A percentile compares a stretch with the other conserved stretches of the same genome.
These are phyloP conservation scores for Meloe dianella DNA, from an alignment of 2,888 invertebrate species.

Conservation along the genomic window DNA sequence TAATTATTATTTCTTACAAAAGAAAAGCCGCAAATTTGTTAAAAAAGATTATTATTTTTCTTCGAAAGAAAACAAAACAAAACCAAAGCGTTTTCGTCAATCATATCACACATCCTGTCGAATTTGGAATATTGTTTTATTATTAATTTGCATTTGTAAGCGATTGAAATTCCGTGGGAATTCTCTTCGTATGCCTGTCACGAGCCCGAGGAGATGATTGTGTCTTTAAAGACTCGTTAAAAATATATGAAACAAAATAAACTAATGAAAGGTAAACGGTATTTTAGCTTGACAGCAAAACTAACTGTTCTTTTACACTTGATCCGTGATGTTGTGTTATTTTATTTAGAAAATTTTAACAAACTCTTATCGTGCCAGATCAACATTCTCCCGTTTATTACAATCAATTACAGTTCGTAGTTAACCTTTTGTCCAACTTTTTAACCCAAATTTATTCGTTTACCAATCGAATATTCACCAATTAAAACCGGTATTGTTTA, in stretches of 20 bases:
- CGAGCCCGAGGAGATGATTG: neutral
- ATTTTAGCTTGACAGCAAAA: neutral
- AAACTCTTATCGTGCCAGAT: neutral
- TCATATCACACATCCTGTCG: no score
- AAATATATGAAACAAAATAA: neutral
- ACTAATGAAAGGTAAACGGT: neutral
- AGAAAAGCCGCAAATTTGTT: no score
- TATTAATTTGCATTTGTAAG: no score
- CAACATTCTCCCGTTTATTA: neutral
- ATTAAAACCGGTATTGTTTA: neutral
- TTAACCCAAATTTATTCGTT: neutral
- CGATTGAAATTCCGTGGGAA: neutral
- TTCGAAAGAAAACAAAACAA: no score
- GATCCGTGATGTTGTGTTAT: neutral
- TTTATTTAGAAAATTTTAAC: neutral
- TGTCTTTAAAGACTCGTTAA: no score
- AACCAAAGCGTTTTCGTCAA: no score
- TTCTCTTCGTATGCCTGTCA: neutral
- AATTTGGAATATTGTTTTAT: neutral
- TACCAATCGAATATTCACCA: neutral
- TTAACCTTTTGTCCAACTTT: slow-evolving; percentile 1
- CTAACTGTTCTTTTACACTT: neutral
- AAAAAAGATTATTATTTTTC: no score
- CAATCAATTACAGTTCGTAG: neutral
- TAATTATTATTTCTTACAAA: no score